Evolutionary conservation across 2,888 invertebrate species (phyloP).

Genomic region (Homarus gammarus): DNA sequence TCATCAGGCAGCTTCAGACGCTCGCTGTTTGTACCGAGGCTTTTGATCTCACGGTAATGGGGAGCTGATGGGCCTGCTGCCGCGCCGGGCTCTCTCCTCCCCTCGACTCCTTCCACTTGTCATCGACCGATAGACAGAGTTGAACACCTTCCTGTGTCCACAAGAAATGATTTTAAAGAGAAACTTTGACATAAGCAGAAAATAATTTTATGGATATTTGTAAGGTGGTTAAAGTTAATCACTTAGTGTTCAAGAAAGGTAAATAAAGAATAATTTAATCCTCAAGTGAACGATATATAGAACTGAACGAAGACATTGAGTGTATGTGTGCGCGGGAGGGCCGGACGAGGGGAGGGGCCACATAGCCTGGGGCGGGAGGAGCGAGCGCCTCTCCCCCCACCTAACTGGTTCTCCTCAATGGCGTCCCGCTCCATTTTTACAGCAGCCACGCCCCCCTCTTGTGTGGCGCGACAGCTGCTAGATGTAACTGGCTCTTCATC

Average conservation of each 20-base stretch:
- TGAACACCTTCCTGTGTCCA: too few relatives aligned
- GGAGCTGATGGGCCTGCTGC: conserved; percentile 3
- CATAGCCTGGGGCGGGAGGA: not conserved
- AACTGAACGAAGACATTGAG: not conserved
- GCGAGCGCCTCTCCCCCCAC: not conserved
- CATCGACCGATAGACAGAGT: not conserved
- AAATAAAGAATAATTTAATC: too few relatives aligned
- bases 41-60: conserved; percentile 15
- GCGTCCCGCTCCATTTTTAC: too few relatives aligned
- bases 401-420: conserved; percentile 17
- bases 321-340: not conserved
- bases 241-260: too few relatives aligned
- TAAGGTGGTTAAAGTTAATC: too few relatives aligned
- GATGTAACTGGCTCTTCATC: too few relatives aligned
- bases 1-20: not conserved
- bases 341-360: not conserved
- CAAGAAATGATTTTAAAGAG: too few relatives aligned
- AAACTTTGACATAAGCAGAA: too few relatives aligned
- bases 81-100: not conserved
- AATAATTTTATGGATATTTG: too few relatives aligned
- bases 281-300: too few relatives aligned
- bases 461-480: too few relatives aligned
- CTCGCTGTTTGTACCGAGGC: not conserved
- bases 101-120: not conserved
- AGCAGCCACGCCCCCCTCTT: too few relatives aligned